Conservation (phyloP, 2,113 vertebrate species). For the Sminthopsis crassicaudata region DNA sequence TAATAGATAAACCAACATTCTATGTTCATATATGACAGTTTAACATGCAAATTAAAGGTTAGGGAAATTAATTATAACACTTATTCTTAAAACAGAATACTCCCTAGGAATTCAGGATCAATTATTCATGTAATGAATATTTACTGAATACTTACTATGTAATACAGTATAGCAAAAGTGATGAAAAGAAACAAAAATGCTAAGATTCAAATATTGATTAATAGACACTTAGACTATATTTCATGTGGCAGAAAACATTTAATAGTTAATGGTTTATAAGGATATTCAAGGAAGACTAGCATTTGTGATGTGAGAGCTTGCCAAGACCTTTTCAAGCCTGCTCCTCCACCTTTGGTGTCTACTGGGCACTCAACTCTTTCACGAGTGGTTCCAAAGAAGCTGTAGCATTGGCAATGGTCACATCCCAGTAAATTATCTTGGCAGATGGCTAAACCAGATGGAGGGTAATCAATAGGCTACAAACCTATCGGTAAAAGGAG, state of each 20-base stretch:
- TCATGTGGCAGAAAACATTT: background rate
- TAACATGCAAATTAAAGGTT: conserved; percentile 71
- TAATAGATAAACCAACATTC: conserved; percentile 53
- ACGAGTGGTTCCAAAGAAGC: too few species aligned
- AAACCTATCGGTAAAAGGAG: too few species aligned
- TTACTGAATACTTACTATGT: conserved; percentile 54
- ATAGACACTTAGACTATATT: conserved; percentile 36
- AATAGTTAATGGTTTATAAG: too few species aligned
- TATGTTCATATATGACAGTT: conserved; percentile 47
- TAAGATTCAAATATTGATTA: conserved; percentile 38
- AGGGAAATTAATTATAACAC: conserved; percentile 71
- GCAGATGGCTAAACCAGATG: too few species aligned
- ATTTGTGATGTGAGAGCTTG: too few species aligned
- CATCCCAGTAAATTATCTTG: too few species aligned
- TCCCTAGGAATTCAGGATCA: conserved; percentile 67
- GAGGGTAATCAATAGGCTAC: too few species aligned
- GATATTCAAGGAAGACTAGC: too few species aligned
- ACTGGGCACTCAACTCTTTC: too few species aligned
- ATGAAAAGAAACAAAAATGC: conserved; percentile 40
- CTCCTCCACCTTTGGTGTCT: too few species aligned
- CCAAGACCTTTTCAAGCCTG: too few species aligned
- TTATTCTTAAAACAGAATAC: conserved; percentile 72
- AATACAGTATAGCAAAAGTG: conserved; percentile 35
- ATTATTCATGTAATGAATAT: conserved; percentile 59
- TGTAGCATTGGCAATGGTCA: too few species aligned